Evolutionary conservation across 2,113 vertebrate species (phyloP).

Genomic region (Mola mola): DNA sequence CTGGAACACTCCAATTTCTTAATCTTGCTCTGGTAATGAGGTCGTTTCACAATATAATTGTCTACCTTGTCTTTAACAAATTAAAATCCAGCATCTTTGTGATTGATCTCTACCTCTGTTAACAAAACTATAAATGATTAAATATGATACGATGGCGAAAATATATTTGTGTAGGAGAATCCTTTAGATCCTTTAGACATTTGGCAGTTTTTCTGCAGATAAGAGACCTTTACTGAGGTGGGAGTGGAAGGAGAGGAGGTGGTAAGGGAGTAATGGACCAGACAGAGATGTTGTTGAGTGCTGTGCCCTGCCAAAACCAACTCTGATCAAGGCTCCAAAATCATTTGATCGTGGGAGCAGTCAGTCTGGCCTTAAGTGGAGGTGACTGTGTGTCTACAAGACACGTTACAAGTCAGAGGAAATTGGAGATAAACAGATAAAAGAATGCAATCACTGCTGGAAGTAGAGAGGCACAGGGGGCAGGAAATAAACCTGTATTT

Average conservation of each 20-base stretch:
- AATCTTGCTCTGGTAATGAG: conserved; percentile 83
- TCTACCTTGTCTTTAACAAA: conserved; percentile 74
- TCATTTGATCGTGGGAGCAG: conserved; percentile 59
- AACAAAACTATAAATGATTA: conserved; percentile 9
- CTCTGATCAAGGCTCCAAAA: conserved; percentile 64
- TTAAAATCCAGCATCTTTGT: conserved; percentile 68
- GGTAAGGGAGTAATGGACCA: conserved; percentile 42
- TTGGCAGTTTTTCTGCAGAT: conserved; percentile 36
- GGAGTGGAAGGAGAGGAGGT: conserved; percentile 43
- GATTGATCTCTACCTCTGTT: conserved; percentile 25
- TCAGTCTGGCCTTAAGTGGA: conserved; percentile 64
- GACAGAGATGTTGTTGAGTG: conserved; percentile 59
- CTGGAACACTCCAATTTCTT: conserved; percentile 78
- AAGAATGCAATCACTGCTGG: conserved; percentile 79
- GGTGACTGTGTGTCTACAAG: conserved; percentile 80
- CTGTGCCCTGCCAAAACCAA: conserved; percentile 54
- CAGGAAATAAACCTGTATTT: conserved; percentile 86
- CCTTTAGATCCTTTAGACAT: conserved; percentile 35
- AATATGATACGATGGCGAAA: conserved; percentile 4
- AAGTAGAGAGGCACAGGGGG: conserved; percentile 76
- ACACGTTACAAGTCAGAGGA: conserved; percentile 79
- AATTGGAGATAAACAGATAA: conserved; percentile 84
- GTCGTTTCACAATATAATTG: conserved; percentile 83
- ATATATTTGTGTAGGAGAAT: conserved; percentile 17
- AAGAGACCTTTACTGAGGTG: conserved; percentile 14